Conservation (phyloP, 2,888 invertebrate species). For the Vanessa cardui region DNA sequence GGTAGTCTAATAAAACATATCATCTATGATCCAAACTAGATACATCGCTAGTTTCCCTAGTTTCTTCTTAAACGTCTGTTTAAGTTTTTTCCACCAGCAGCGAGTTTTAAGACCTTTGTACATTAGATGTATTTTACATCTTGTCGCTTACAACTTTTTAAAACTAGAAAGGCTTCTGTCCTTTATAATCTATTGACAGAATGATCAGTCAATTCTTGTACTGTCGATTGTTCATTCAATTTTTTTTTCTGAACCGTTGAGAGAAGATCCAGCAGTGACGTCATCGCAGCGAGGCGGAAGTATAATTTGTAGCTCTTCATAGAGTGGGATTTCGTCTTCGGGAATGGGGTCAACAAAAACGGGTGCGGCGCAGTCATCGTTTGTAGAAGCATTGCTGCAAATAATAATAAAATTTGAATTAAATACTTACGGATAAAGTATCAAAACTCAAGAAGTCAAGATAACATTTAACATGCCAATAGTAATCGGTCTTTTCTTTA, state of each 20-base stretch:
- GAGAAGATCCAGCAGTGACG: constrained; percentile 58
- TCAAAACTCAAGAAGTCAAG: too few species aligned
- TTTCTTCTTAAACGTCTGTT: constrained; percentile 48
- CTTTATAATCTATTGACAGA: too few species aligned
- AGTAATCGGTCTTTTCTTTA: too few species aligned
- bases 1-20: constrained; percentile 45
- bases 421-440: too few species aligned
- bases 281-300: constrained; percentile 73
- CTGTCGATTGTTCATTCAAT: too few species aligned
- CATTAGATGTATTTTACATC: background rate
- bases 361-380: constrained; percentile 59
- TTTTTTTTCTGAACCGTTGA: constrained; percentile 47
- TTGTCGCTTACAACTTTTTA: background rate
- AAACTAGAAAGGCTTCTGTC: background rate
- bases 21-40: constrained; percentile 49
- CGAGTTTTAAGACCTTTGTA: constrained; percentile 25
- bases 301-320: constrained; percentile 73
- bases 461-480: too few species aligned
- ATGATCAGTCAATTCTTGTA: too few species aligned
- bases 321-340: constrained; percentile 68
- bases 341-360: constrained; percentile 60
- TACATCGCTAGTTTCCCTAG: constrained; percentile 56
- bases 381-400: constrained; percentile 53
- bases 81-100: constrained; percentile 49
- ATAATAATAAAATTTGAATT: background rate